Conservation (phyloP, 2,113 vertebrate genomes). For the human (Homo sapiens) region DNA sequence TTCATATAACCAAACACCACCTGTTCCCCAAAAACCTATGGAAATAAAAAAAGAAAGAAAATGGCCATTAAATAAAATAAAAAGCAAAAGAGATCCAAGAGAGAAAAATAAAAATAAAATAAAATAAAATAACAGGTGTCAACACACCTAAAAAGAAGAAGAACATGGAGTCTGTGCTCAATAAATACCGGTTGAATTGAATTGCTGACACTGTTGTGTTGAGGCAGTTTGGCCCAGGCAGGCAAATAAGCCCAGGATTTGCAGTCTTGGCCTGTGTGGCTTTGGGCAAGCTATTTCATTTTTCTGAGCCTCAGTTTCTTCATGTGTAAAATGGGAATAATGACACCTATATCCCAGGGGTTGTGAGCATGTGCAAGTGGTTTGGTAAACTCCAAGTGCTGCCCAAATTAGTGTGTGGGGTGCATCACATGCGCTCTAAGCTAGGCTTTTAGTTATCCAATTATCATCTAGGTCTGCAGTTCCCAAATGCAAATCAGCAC, state of each 20-base stretch:
- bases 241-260: neutral
- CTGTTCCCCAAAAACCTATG: too few species aligned
- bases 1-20: too few species aligned
- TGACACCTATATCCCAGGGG: neutral
- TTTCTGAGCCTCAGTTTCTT: conserved; percentile 18
- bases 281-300: conserved; percentile 34
- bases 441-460: neutral
- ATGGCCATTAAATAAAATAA: too few species aligned
- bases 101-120: too few species aligned
- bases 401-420: neutral
- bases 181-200: neutral
- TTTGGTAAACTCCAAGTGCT: neutral
- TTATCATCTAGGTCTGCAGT: neutral
- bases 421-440: neutral
- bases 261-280: neutral
- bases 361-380: neutral
- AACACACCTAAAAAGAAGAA: neutral
- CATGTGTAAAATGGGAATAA: conserved; percentile 12
- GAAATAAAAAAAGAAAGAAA: too few species aligned
- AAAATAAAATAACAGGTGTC: too few species aligned
- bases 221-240: neutral
- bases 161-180: neutral
- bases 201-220: neutral
- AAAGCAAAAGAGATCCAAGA: too few species aligned
- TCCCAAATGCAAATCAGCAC: neutral